These are phyloP conservation scores for Stegana nigrithorax DNA, from an alignment of 2,888 invertebrate genomes.

Conservation along the genomic window DNA sequence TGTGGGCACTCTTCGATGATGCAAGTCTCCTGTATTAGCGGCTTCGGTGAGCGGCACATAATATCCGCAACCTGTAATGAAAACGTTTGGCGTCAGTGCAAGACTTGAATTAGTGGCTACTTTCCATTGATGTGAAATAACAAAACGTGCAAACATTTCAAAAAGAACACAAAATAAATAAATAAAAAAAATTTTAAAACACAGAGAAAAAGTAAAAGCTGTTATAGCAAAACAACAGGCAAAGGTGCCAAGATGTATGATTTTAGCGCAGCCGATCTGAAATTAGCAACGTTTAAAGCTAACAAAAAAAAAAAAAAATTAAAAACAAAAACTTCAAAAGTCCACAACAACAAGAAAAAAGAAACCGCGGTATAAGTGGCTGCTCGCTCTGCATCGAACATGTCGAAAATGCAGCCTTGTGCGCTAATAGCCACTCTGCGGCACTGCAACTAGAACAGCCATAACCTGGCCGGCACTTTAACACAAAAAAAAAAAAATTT, in stretches of 20 bases:
- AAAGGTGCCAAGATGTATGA: slow-evolving; percentile 18
- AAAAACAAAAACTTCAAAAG: too few species aligned
- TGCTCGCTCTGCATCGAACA: too few species aligned
- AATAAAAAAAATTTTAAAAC: too few species aligned
- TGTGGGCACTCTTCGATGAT: slow-evolving; percentile 87
- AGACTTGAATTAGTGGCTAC: slow-evolving; percentile 6
- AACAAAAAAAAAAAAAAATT: neutral
- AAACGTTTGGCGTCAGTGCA: slow-evolving; percentile 12
- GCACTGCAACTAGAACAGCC: slow-evolving; percentile 9
- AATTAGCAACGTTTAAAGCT: slow-evolving; percentile 42
- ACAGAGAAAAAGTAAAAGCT: slow-evolving; percentile 36
- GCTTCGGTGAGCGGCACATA: slow-evolving; percentile 81
- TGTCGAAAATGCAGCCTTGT: neutral
- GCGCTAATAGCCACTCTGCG: slow-evolving; percentile 44
- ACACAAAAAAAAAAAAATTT: too few species aligned
- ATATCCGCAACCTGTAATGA: slow-evolving; percentile 77
- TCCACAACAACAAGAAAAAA: too few species aligned
- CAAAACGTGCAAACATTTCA: too few species aligned
- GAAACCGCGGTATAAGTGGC: too few species aligned
- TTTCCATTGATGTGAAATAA: neutral
- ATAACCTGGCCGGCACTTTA: too few species aligned
- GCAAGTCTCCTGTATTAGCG: slow-evolving; percentile 84
- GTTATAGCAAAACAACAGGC: neutral
- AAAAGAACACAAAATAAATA: too few species aligned
- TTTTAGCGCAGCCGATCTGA: slow-evolving; percentile 34